Conservation (phyloP, 2,797 vertebrate species). For the Gila robusta region DNA sequence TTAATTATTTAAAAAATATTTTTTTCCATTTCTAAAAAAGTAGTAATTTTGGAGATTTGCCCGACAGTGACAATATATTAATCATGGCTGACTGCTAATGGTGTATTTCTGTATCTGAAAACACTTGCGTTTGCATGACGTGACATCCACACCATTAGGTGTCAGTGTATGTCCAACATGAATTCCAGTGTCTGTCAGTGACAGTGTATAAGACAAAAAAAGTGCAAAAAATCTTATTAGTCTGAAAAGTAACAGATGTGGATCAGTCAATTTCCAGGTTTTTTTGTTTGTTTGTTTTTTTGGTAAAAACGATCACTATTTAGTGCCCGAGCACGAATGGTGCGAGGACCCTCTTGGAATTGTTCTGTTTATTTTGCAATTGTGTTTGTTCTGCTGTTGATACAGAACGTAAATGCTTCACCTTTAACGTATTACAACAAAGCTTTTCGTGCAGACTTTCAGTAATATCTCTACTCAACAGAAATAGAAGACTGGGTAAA, state of each 20-base stretch:
- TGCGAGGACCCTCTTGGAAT: no score
- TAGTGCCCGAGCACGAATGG: no score
- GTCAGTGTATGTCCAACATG: neutral
- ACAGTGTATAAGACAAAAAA: neutral
- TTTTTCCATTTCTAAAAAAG: neutral
- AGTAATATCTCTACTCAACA: neutral
- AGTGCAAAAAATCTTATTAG: neutral
- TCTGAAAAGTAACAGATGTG: neutral
- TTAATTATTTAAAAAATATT: neutral
- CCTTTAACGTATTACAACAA: neutral
- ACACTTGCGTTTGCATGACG: neutral
- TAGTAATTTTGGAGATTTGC: neutral
- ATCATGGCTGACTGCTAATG: neutral
- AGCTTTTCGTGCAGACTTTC: neutral
- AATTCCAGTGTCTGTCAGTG: neutral
- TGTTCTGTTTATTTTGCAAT: neutral
- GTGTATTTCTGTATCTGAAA: neutral
- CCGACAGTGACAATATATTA: neutral
- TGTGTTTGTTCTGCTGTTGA: neutral
- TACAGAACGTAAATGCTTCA: neutral
- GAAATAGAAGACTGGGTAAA: conserved; percentile 1
- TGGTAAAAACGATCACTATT: neutral
- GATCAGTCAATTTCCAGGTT: neutral
- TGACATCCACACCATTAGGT: neutral
- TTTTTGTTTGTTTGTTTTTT: neutral